Conservation (phyloP, 2,797 vertebrate genomes). For the Sciurus vulgaris region DNA sequence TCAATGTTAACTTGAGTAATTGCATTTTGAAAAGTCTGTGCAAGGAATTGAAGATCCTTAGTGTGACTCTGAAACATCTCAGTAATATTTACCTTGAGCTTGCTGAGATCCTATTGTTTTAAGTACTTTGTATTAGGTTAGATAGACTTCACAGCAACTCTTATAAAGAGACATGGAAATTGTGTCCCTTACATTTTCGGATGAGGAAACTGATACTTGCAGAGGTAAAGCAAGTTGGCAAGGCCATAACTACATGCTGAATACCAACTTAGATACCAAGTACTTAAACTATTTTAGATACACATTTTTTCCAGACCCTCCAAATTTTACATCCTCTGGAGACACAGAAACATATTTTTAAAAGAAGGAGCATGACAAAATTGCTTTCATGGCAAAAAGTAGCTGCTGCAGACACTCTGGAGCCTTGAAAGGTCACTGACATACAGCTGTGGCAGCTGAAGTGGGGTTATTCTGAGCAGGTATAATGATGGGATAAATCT, state of each 20-base stretch:
- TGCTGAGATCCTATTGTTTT: background rate
- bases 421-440: background rate
- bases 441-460: background rate
- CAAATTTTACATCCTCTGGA: background rate
- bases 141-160: background rate
- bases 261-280: background rate
- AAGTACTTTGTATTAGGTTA: background rate
- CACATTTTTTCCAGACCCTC: background rate
- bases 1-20: slow-evolving; percentile 36
- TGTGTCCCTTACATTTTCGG: background rate
- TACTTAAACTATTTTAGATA: background rate
- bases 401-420: background rate
- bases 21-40: background rate
- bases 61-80: slow-evolving; percentile 38
- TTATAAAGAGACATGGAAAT: background rate
- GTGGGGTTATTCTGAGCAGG: background rate
- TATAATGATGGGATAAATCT: background rate
- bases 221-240: background rate
- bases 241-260: background rate
- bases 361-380: background rate
- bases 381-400: background rate
- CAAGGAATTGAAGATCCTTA: slow-evolving; percentile 63
- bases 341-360: background rate
- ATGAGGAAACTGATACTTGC: background rate
- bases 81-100: background rate